Percentiles rank a stretch among this genome's conserved stretches.
These are phyloP conservation scores for Drosophila merina DNA, from an alignment of 2,888 invertebrate genomes.

Conservation along the genomic window DNA sequence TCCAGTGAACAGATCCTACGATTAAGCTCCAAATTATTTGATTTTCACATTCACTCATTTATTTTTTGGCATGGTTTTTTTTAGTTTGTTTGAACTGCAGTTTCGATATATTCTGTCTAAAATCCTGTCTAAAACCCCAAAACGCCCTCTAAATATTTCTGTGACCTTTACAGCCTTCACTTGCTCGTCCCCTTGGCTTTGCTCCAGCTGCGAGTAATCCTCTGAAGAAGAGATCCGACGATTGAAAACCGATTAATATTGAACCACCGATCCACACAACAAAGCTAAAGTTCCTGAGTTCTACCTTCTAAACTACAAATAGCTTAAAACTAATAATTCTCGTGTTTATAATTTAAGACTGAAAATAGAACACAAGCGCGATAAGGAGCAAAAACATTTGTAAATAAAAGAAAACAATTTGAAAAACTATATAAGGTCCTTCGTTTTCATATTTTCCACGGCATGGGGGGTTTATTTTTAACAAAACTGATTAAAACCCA, in stretches of 20 bases:
- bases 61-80: slow-evolving; percentile 59
- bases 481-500: slow-evolving; percentile 6
- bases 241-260: neutral
- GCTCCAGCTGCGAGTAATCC: slow-evolving; percentile 62
- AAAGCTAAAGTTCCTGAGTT: slow-evolving; percentile 70
- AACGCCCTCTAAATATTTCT: slow-evolving; percentile 31
- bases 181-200: slow-evolving; percentile 76
- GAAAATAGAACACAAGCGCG: slow-evolving; percentile 25
- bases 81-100: slow-evolving; percentile 27
- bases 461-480: slow-evolving; percentile 9
- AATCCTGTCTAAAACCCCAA: slow-evolving; percentile 3
- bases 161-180: slow-evolving; percentile 73
- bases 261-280: slow-evolving; percentile 48
- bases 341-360: slow-evolving; percentile 52
- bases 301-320: slow-evolving; percentile 40
- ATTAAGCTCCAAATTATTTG: slow-evolving; percentile 15
- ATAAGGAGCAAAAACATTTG: slow-evolving; percentile 13
- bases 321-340: slow-evolving; percentile 7
- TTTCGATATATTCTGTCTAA: slow-evolving; percentile 16
- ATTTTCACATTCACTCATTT: slow-evolving; percentile 28
- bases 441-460: neutral
- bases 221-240: slow-evolving; percentile 36
- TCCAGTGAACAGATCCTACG: neutral
- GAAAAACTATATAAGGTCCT: neutral
- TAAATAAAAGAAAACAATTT: slow-evolving; percentile 42